Evolutionary conservation across 2,797 vertebrate species (phyloP).

Genomic region (Periophthalmus magnuspinnatus): DNA sequence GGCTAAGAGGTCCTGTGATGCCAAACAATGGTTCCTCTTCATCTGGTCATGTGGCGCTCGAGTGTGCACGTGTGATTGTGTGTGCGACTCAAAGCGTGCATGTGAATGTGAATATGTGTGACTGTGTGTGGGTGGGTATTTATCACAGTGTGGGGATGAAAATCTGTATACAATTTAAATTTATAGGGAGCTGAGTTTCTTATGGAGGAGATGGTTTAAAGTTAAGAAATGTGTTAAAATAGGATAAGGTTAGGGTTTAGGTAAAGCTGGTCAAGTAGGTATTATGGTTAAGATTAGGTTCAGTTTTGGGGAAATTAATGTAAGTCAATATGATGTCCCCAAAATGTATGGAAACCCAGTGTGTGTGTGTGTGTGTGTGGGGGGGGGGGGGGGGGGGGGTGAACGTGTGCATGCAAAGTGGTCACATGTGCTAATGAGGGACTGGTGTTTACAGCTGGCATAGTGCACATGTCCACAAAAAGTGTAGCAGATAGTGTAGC

Average conservation of each 20-base stretch:
- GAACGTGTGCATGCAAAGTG: conserved; percentile 45
- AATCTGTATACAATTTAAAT: too few relatives aligned
- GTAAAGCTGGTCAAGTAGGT: too few relatives aligned
- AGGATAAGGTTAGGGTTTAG: too few relatives aligned
- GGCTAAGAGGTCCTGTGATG: conserved; percentile 74
- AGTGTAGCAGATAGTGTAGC: background rate
- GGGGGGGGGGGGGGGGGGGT: conserved; percentile 16
- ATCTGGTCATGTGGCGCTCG: conserved; percentile 73
- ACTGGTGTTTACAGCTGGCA: conserved; percentile 66
- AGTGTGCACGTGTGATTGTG: conserved; percentile 51
- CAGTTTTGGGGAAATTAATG: too few relatives aligned
- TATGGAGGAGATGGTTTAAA: too few relatives aligned
- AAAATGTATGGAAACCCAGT: too few relatives aligned
- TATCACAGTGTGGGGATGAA: too few relatives aligned
- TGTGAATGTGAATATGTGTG: conserved; percentile 15
- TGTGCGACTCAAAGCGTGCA: conserved; percentile 52
- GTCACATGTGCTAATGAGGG: conserved; percentile 76
- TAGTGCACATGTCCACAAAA: conserved; percentile 27
- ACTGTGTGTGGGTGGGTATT: conserved; percentile 14
- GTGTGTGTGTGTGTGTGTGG: background rate
- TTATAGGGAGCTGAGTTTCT: too few relatives aligned
- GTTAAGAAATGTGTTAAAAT: too few relatives aligned
- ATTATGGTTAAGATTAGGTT: too few relatives aligned
- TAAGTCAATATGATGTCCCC: too few relatives aligned
- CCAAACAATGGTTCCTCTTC: conserved; percentile 77